Base-by-base conservation (phyloP, 2,797 vertebrate genomes). In the Rallus crepitans region DNA sequence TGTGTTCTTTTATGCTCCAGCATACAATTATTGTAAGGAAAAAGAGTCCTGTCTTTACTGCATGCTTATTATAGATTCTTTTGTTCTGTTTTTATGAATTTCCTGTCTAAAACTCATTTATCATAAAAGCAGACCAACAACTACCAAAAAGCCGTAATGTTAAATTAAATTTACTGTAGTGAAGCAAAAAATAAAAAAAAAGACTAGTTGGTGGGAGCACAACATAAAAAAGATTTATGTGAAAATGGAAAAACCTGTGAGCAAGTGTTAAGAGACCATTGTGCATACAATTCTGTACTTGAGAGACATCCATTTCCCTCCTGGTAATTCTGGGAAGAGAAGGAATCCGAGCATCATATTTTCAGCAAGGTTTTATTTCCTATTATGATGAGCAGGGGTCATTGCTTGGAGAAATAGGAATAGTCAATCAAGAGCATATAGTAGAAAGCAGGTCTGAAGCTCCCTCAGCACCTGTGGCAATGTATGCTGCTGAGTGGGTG, bases 91-190 rank as follows among this genome's bases (percentile, higher is more conserved):
- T 95, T 94, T 96, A 94, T 94, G 64, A 92, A 93, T 96, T 86
- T 92, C 86, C 75, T 92, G 68, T 87, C 93, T 94, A 84, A 93
- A 96, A 90, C 53, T 94, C 90, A 93, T 94, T 94, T 95, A 89
- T 95, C 93, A 89, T 76, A 87, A 94, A 87, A 93, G 66, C 71
- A 94, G 90, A 94, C 75, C 85, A 94, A 95, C 80, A 95, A 65
- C 91, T 83, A 95, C 84, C 66, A 86, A 94, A 85, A 90, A 82
- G 55, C 71, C 1, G 0, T 91, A 69, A 81, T 90, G 76, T 87
- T 95, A 93, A 93, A 92, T 97, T 94, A 95, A 89, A 86, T 95
- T 96, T 94, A 95, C 93, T 94, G 81, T 92, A 95, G 86, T 89
- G 93, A 94, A 96, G 86, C 91, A 90, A 93, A 90, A 95, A 94